phyloP scores from a whole-genome alignment of 2,888 invertebrate species.

The Yponomeuta plumbellus region DNA sequence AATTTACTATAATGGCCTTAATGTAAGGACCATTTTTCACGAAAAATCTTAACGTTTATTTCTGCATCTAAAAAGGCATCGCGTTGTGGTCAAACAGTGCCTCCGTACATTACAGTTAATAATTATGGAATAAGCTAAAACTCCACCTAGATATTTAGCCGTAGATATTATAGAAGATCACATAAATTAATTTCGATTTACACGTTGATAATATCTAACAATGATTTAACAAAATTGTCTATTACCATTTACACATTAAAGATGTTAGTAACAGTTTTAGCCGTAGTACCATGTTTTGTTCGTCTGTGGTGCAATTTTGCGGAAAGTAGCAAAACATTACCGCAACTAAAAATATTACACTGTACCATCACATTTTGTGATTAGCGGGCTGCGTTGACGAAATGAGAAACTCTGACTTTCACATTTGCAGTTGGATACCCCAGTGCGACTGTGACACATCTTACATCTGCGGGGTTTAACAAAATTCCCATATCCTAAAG shows the following conservation, averaged over 20 bases:
- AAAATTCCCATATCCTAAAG: too few relatives aligned
- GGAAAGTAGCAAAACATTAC: not conserved
- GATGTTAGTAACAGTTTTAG: not conserved
- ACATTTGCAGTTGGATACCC: too few relatives aligned
- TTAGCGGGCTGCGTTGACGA: not conserved
- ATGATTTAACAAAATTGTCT: slow-evolving; percentile 65
- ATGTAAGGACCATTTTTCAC: too few relatives aligned
- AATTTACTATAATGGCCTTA: not conserved
- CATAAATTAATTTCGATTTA: slow-evolving; percentile 55
- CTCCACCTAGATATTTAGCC: slow-evolving; percentile 51
- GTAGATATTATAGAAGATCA: slow-evolving; percentile 49
- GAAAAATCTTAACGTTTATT: too few relatives aligned
- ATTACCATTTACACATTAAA: slow-evolving; percentile 35
- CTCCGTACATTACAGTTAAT: not conserved
- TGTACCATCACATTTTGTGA: not conserved
- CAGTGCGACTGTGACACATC: too few relatives aligned
- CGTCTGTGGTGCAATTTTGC: not conserved
- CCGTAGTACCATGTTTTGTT: not conserved
- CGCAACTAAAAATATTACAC: not conserved
- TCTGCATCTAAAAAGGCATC: not conserved
- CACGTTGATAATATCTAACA: slow-evolving; percentile 56
- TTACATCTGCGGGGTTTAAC: too few relatives aligned
- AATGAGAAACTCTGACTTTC: too few relatives aligned
- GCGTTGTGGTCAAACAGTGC: not conserved
- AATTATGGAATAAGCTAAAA: slow-evolving; percentile 46